Evolutionary conservation across 2,888 invertebrate species (phyloP), one percentile per base, ranked within the genome.

Genomic region (Sinhomidia bicolor): DNA sequence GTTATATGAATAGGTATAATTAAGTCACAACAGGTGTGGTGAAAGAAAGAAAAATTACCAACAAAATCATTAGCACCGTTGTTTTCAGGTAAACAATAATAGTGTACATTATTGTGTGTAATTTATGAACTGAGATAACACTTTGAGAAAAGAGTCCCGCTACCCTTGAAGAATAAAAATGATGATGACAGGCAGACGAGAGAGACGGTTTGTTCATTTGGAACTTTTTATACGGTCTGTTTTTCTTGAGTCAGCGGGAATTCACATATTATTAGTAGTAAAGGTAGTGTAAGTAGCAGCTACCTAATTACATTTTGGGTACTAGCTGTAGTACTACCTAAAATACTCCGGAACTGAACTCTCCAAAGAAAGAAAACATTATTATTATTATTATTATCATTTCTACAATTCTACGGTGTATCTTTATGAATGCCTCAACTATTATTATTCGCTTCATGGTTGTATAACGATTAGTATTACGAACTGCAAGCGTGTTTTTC

Each of bases 391-490:
- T 41, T 41, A 9, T 41, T 41, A 4, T 47, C 47, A 12, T 47
- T 14, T 47, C 47, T 47, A 47, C 6, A 47, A 4, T 47, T n/a
- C n/a, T 47, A 36, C 7, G 36, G 3, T 5, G 36, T 36, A 36
- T 36, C 7, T 36, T 36, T 36, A 36, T 3, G 36, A 3, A 36
- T 36, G 36, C 7, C 47, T 47, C 47, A 47, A 47, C 47, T 47
- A 10, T 62, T 29, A 32, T 78, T 54, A n/a, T 47, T 78, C 36
- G 36, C 36, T 60, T 79, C 79, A 36, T 36, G 20, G 57, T 54
- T 78, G 57, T 54, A 54, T 29, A 76, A 62, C 10, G 29, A 62
- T 29, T 76, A 29, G 44, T 29, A 54, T 12, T 29, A 17, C 12
- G n/a, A 36, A 7, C 51, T 12, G 26, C 36, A 4, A 9, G 0